Conservation (phyloP, 2,888 invertebrate species). For the Epinotia brunnichana region DNA sequence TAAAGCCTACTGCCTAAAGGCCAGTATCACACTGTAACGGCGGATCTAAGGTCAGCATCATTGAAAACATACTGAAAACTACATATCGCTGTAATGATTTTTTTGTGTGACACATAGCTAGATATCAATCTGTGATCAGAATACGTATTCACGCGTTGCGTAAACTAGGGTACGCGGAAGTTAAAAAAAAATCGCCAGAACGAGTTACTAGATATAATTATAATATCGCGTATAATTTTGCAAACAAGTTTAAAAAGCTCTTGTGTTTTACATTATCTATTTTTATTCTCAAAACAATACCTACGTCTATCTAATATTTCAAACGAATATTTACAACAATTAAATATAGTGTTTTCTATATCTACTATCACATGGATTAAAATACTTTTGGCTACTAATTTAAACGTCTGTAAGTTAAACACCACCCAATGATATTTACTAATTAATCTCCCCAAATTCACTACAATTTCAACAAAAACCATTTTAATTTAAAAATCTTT, state of each 20-base stretch:
- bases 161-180: too few species aligned
- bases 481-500: conserved; percentile 68
- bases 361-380: conserved; percentile 82
- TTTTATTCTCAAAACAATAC: conserved; percentile 6
- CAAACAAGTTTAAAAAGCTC: neutral
- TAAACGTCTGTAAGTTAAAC: conserved; percentile 60
- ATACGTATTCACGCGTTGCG: too few species aligned
- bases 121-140: too few species aligned
- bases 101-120: too few species aligned
- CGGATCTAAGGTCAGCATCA: neutral
- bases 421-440: conserved; percentile 57
- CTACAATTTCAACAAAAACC: conserved; percentile 63
- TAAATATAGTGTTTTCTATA: conserved; percentile 50
- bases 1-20: neutral
- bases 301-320: conserved; percentile 20
- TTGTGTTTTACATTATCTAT: neutral
- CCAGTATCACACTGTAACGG: neutral
- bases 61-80: too few species aligned
- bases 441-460: conserved; percentile 69
- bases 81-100: too few species aligned
- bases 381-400: conserved; percentile 72
- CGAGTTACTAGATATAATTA: neutral
- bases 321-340: conserved; percentile 51
- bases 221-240: neutral
- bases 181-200: too few species aligned